Evolutionary conservation across 2,888 invertebrate species (phyloP).

Genomic region (Stenchaetothrips biformis): DNA sequence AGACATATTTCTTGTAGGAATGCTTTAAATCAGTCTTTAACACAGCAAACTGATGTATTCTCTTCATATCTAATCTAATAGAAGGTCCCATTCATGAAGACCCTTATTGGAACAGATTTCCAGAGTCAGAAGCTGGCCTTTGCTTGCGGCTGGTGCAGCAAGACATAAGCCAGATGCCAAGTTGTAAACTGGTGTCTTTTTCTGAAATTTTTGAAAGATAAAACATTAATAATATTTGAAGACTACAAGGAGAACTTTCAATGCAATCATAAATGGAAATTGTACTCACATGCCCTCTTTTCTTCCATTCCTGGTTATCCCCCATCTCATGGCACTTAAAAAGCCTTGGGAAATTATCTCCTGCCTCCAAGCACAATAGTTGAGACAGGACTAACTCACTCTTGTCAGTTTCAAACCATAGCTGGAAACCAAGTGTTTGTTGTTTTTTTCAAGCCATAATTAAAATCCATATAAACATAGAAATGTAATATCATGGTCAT

Average conservation of each 20-base stretch:
- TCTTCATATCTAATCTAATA: not conserved
- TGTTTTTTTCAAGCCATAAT: not conserved
- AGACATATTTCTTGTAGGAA: too few relatives aligned
- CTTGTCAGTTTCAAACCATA: constrained; percentile 81
- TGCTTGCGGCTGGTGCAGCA: constrained; percentile 47
- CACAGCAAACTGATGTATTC: not conserved
- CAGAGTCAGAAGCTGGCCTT: not conserved
- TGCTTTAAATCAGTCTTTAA: not conserved
- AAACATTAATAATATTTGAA: constrained; percentile 27
- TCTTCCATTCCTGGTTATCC: constrained; percentile 88
- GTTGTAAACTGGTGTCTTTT: constrained; percentile 73
- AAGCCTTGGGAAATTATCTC: constrained; percentile 59
- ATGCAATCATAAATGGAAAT: constrained; percentile 20
- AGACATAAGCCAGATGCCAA: constrained; percentile 81
- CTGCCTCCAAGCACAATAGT: constrained; percentile 76
- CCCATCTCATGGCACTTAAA: constrained; percentile 91
- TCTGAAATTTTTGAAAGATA: constrained; percentile 49
- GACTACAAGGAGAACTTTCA: constrained; percentile 30
- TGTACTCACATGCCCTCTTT: constrained; percentile 61
- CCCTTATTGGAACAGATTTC: not conserved
- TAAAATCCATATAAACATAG: constrained; percentile 12
- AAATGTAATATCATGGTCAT: not conserved
- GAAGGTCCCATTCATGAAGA: not conserved
- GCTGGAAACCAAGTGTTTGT: constrained; percentile 48
- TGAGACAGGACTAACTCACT: constrained; percentile 79